Evolutionary conservation across 2,888 invertebrate species (phyloP), one percentile per base, ranked within the genome.

Genomic region (Cacoxenus indagator): DNA sequence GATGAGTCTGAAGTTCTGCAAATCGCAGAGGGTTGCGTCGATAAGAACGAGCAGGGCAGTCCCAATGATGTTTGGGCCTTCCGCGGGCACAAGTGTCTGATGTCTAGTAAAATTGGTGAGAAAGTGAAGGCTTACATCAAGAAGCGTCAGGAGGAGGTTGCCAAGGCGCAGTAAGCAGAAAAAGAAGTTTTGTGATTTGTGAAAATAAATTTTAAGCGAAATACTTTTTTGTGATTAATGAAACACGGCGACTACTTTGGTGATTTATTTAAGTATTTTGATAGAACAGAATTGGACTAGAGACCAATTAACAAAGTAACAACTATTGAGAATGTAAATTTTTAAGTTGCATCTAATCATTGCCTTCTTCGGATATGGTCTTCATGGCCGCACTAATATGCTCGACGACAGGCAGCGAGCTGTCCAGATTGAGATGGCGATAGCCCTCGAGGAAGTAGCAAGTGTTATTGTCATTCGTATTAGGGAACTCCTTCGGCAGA

Each of bases 361-460:
- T 80, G 68, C 76, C 80, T 43, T 75, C 79, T 65, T 77, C 76
- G 29, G 83, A 78, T 76, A 87, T 87, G 70, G 84, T 84, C 69
- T 84, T 85, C 84, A 88, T 84, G 51, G 88, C 87, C 22, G 84
- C 87, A 66, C 84, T 84, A 65, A 89, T 88, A 67, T 88, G 88
- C 67, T 84, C 78, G n/a, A 82, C 82, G 61, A 86, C 90, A 1
- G 93, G 88, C 45, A 91, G 89, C 4, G 88, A 89, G 6, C 89
- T 88, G 65, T 92, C 91, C 43, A 95, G 89, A 5, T 91, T 90
- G 0, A 92, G 92, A 87, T 96, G 94, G 71, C 90, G 90, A 89
- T 95, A 97, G 77, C 91, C 92, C 82, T 92, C 92, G 66, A 96
- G 90, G 88, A 96, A 97, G 89, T 96, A 92, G 86, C 96, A 96